phyloP scores from a whole-genome alignment of 1,140 invertebrate genomes.

The Megalopta genalis region DNA sequence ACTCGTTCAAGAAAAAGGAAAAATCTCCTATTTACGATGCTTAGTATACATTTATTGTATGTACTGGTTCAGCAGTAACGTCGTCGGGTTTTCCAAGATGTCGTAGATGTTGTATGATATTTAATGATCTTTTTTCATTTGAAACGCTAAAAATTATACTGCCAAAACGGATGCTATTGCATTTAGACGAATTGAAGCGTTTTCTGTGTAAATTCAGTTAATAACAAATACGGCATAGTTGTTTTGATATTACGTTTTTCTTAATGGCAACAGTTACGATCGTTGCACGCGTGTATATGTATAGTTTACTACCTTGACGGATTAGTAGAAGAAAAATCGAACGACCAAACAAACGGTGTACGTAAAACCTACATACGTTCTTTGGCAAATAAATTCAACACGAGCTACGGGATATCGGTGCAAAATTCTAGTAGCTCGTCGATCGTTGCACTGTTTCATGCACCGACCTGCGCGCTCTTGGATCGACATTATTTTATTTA shows the following conservation, averaged over 20 bases:
- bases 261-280: constrained; percentile 59
- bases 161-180: constrained; percentile 76
- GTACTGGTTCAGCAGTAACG: constrained; percentile 53
- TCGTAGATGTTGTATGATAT: constrained; percentile 48
- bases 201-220: constrained; percentile 65
- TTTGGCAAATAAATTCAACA: constrained; percentile 29
- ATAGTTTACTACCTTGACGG: constrained; percentile 73
- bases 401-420: constrained; percentile 27
- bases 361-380: background rate
- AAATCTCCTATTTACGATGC: constrained; percentile 64
- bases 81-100: constrained; percentile 42
- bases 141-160: constrained; percentile 72
- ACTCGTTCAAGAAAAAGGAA: constrained; percentile 41
- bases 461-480: constrained; percentile 36
- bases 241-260: constrained; percentile 70
- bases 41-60: constrained; percentile 55
- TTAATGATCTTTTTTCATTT: constrained; percentile 51
- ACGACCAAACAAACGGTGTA: constrained; percentile 57
- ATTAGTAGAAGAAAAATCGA: constrained; percentile 38
- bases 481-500: constrained; percentile 71
- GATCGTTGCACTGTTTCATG: constrained; percentile 47
- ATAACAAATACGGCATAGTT: constrained; percentile 58
- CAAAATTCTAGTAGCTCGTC: constrained; percentile 61
- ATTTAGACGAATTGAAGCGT: constrained; percentile 68
- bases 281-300: constrained; percentile 56